Evolutionary conservation across 2,888 invertebrate genomes (phyloP).

Genomic region (Ephialtes manifestator): DNA sequence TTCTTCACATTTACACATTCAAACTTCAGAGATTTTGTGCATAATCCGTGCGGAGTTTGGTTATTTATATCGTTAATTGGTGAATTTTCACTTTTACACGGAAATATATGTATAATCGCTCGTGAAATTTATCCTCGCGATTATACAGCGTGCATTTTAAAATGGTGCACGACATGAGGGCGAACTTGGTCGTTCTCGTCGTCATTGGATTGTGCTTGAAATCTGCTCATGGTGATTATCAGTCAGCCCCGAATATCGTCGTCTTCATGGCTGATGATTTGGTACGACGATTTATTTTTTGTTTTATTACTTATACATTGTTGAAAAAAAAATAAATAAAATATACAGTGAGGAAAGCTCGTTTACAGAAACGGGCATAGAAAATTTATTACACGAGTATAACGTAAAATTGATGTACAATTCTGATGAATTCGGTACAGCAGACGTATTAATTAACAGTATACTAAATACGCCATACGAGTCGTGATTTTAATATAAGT

Average conservation of each 20-base stretch:
- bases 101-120: conserved; percentile 7
- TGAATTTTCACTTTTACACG: neutral
- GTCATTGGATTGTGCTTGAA: conserved; percentile 58
- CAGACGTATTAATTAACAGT: no score
- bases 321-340: no score
- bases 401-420: no score
- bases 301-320: neutral
- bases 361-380: no score
- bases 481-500: no score
- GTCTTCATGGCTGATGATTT: conserved; percentile 88
- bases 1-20: neutral
- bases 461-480: no score
- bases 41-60: neutral
- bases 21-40: neutral
- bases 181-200: conserved; percentile 54
- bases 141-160: conserved; percentile 20
- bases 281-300: conserved; percentile 82
- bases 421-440: no score
- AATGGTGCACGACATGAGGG: conserved; percentile 59
- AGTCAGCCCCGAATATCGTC: conserved; percentile 87
- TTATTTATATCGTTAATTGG: neutral
- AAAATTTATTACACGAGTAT: no score
- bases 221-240: conserved; percentile 74
- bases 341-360: neutral
- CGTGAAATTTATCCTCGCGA: conserved; percentile 10